A percentile compares a stretch with the other conserved stretches of the same genome.
Conservation (phyloP, 1,140 invertebrate species). For the Odontomachus brunneus region DNA sequence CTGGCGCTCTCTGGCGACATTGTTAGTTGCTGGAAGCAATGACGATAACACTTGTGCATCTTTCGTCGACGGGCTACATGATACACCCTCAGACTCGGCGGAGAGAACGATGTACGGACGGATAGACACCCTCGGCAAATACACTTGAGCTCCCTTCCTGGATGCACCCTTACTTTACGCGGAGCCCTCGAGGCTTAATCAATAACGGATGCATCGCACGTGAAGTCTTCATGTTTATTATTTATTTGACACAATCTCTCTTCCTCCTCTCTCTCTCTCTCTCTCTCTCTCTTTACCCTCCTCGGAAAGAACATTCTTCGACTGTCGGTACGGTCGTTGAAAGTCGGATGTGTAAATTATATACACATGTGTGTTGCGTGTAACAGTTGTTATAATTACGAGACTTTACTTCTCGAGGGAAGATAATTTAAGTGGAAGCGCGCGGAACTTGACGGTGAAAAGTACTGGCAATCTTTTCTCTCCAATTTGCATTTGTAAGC, state of each 20-base stretch:
- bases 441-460: neutral
- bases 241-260: constrained; percentile 60
- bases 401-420: neutral
- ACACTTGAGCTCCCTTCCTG: constrained; percentile 74
- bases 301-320: neutral
- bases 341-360: neutral
- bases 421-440: neutral
- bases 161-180: constrained; percentile 69
- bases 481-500: constrained; percentile 16
- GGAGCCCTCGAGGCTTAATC: constrained; percentile 74
- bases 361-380: neutral
- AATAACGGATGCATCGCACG: constrained; percentile 72
- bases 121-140: constrained; percentile 76
- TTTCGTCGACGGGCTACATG: constrained; percentile 68
- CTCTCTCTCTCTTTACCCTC: no score
- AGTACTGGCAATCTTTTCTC: constrained; percentile 14
- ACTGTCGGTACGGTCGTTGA: neutral
- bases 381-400: neutral
- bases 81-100: constrained; percentile 71
- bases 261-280: no score
- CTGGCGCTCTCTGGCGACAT: constrained; percentile 64
- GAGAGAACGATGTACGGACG: constrained; percentile 74
- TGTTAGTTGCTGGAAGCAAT: constrained; percentile 61
- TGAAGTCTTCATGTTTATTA: constrained; percentile 72
- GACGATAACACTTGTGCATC: constrained; percentile 68